Percentiles rank a stretch among this genome's conserved stretches.
Conservation (phyloP, 2,113 vertebrate species). For the Sakesphorus luctuosus region DNA sequence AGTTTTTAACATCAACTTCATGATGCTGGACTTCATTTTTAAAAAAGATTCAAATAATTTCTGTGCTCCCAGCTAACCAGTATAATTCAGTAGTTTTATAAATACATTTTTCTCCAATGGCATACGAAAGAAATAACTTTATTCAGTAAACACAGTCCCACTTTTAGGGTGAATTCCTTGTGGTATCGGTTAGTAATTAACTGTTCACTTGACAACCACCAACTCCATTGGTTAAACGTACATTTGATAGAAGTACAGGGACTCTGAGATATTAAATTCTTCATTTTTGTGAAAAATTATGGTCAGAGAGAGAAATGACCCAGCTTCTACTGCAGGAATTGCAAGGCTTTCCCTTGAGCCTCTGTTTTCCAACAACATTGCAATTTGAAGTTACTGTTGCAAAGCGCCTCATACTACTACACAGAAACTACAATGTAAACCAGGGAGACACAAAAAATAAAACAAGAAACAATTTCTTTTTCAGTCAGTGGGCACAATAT, state of each 20-base stretch:
- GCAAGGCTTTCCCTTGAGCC: not conserved
- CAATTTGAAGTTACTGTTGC: not conserved
- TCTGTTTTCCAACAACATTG: not conserved
- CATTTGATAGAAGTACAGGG: not conserved
- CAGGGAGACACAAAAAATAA: not conserved
- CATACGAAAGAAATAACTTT: not conserved
- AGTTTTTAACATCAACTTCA: not conserved
- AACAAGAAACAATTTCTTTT: not conserved
- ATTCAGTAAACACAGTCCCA: not conserved
- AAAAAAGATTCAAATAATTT: not conserved
- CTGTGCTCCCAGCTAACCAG: not conserved
- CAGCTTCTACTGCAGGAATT: not conserved
- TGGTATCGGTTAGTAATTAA: not conserved
- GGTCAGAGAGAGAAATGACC: not conserved
- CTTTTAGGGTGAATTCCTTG: not conserved
- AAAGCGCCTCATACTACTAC: not conserved
- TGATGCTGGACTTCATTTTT: not conserved
- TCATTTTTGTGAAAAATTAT: not conserved
- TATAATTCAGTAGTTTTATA: not conserved
- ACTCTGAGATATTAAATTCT: not conserved
- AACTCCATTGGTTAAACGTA: not conserved
- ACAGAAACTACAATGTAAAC: not conserved
- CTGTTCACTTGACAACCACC: not conserved
- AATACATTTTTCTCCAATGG: not conserved
- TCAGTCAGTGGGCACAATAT: not conserved